Evolutionary conservation across 2,113 vertebrate genomes (phyloP).

Genomic region (Irena cyanogastra): DNA sequence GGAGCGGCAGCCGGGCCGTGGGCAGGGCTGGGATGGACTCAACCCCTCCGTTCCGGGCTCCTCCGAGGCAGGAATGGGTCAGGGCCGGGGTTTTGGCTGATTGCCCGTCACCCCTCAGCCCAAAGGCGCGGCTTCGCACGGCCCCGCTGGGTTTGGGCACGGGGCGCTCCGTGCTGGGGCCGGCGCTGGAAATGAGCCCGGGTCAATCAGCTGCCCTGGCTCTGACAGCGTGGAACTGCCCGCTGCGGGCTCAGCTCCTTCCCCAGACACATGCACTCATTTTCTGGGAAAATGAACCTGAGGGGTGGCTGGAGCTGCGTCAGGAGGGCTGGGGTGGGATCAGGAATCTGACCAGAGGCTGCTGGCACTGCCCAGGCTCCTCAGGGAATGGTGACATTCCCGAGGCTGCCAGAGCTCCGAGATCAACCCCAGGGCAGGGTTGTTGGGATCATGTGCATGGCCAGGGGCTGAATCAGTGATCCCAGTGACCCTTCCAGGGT

Average conservation of each 20-base stretch:
- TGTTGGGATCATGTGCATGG: neutral
- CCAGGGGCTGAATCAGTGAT: neutral
- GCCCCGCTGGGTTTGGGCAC: fast-evolving
- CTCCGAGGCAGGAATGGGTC: neutral
- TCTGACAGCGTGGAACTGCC: neutral
- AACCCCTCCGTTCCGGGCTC: neutral
- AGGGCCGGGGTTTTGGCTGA: neutral
- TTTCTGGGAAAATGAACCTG: fast-evolving
- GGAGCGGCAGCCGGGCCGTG: neutral
- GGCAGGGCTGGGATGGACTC: fast-evolving
- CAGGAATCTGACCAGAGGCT: neutral
- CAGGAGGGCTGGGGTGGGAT: neutral
- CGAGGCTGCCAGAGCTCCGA: neutral
- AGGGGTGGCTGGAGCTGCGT: neutral
- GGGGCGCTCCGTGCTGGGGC: neutral
- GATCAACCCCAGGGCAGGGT: neutral
- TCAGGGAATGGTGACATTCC: neutral
- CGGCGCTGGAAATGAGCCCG: neutral
- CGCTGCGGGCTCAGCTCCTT: neutral
- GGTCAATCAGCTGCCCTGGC: neutral
- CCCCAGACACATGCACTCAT: neutral
- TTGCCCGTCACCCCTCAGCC: neutral
- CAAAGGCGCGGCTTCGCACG: neutral
- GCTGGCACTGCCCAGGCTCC: neutral
- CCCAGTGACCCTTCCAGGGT: neutral